phyloP scores from a whole-genome alignment of 2,113 vertebrate species.

The Psammodynastes pulverulentus region DNA sequence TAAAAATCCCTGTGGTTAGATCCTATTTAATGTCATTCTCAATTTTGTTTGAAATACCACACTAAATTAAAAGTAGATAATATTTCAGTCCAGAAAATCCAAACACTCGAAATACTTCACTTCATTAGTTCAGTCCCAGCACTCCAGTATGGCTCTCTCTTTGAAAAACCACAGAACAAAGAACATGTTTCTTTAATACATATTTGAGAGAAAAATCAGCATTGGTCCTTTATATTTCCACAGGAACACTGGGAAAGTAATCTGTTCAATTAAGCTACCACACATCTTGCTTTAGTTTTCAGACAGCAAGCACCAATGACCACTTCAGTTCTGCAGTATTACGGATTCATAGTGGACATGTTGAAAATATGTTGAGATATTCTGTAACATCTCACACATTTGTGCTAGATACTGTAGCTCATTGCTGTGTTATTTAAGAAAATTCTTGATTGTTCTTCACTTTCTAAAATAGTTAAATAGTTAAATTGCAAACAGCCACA shows the following conservation, averaged over 20 bases:
- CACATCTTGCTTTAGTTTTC: neutral
- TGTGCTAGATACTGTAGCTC: neutral
- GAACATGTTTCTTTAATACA: neutral
- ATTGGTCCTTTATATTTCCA: neutral
- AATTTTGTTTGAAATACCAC: neutral
- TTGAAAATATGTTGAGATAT: neutral
- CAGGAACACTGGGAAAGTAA: neutral
- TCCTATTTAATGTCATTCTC: neutral
- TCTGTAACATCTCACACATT: neutral
- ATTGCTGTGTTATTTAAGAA: slow-evolving; percentile 10
- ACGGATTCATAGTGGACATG: slow-evolving; percentile 13
- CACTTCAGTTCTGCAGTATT: neutral
- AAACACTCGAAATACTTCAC: slow-evolving; percentile 15
- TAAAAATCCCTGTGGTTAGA: slow-evolving; percentile 29
- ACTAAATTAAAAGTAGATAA: neutral
- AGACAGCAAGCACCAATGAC: neutral
- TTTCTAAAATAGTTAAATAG: neutral
- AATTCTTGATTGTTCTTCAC: neutral
- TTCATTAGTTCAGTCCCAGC: neutral
- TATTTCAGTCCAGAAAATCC: neutral
- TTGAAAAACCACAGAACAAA: neutral
- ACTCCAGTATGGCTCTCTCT: neutral
- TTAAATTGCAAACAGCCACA: neutral
- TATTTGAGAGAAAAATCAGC: neutral
- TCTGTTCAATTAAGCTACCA: neutral